Evolutionary conservation across 35 echinoderm and acorn worm species (phyloP).

Genomic region (Strongylocentrotus purpuratus): DNA sequence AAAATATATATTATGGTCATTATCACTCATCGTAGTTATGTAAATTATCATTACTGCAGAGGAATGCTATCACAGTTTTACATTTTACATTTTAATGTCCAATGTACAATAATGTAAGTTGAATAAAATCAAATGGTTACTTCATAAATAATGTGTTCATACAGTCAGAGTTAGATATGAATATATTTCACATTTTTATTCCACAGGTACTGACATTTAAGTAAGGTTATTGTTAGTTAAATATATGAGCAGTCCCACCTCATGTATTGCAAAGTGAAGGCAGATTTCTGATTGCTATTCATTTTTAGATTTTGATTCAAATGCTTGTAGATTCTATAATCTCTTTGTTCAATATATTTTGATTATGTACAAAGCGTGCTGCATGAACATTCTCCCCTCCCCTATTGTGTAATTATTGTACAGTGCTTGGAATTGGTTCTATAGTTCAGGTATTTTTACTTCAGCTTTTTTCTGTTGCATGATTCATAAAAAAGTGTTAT

Average conservation of each 20-base stretch:
- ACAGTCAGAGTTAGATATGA: background rate
- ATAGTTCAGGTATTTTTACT: slow-evolving; percentile 25
- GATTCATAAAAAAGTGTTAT: slow-evolving; percentile 13
- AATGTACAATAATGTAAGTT: background rate
- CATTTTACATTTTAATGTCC: background rate
- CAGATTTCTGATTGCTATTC: background rate
- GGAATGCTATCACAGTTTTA: background rate
- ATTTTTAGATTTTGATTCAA: background rate
- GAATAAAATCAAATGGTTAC: background rate
- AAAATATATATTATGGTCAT: background rate
- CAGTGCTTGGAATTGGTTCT: slow-evolving; percentile 33
- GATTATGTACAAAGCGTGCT: slow-evolving; percentile 49
- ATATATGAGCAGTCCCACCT: background rate
- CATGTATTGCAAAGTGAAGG: background rate
- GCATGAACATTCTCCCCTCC: slow-evolving; percentile 36
- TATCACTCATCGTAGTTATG: background rate
- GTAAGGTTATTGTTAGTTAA: background rate
- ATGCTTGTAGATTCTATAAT: background rate
- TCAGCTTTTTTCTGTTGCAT: slow-evolving; percentile 48
- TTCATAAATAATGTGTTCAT: background rate
- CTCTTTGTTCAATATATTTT: slow-evolving; percentile 13
- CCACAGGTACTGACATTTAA: background rate
- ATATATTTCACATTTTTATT: background rate
- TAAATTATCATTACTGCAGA: background rate
- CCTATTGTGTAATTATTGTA: slow-evolving; percentile 42